Conservation (phyloP, 2,113 vertebrate species). For the Muscicapa adusta region DNA sequence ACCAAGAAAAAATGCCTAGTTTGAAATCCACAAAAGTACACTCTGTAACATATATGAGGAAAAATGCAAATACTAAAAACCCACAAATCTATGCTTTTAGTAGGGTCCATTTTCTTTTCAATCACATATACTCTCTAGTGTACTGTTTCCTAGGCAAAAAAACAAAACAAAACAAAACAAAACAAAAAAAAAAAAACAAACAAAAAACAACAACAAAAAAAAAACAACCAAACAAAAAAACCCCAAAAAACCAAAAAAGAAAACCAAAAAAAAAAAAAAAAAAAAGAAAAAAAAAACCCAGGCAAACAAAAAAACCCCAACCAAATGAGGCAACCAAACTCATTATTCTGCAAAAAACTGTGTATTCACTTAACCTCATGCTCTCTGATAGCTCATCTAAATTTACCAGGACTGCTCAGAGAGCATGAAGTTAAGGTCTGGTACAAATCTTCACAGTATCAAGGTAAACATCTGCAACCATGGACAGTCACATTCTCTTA, state of each 20-base stretch:
- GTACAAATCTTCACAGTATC: background rate
- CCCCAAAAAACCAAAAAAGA: background rate
- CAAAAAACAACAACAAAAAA: no score
- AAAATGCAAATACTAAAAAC: background rate
- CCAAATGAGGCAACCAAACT: background rate
- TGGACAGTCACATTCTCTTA: background rate
- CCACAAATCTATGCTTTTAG: rapidly evolving
- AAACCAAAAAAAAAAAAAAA: background rate
- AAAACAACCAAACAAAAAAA: no score
- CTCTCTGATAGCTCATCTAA: background rate
- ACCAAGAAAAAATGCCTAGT: background rate
- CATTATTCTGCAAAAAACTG: background rate
- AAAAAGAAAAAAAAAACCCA: no score
- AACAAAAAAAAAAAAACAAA: no score
- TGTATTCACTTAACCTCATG: background rate
- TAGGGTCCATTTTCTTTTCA: background rate
- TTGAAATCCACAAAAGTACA: background rate
- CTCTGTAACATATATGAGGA: background rate
- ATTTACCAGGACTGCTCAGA: background rate
- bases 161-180: background rate
- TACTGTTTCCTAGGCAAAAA: background rate
- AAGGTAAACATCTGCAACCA: background rate
- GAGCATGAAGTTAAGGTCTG: background rate
- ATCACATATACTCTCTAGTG: background rate
- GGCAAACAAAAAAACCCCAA: no score